phyloP scores from a whole-genome alignment of 2,888 invertebrate genomes.

The Eretmocerus hayati region DNA sequence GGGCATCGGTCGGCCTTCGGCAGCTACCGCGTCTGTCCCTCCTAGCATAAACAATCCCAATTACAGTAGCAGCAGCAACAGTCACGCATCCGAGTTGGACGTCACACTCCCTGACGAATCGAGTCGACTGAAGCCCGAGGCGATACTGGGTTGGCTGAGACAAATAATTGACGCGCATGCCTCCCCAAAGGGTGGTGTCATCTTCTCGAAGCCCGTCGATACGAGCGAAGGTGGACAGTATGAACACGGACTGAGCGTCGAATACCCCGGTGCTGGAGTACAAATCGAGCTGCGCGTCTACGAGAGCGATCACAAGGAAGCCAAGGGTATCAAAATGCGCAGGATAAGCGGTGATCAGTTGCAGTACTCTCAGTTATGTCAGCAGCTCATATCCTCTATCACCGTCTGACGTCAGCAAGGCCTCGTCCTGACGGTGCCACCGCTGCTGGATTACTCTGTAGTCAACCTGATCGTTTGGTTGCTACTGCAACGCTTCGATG shows the following conservation, averaged over 20 bases:
- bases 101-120: constrained; percentile 74
- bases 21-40: constrained; percentile 38
- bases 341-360: constrained; percentile 82
- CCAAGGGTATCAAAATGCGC: constrained; percentile 76
- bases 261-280: constrained; percentile 76
- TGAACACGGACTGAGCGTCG: constrained; percentile 60
- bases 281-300: constrained; percentile 79
- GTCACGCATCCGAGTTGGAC: constrained; percentile 58
- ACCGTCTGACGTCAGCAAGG: constrained; percentile 55
- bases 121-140: constrained; percentile 69
- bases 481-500: too few species aligned
- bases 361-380: constrained; percentile 81
- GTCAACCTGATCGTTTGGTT: too few species aligned
- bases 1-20: constrained; percentile 57
- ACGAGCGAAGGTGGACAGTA: too few species aligned
- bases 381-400: constrained; percentile 80
- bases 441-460: too few species aligned
- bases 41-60: too few species aligned
- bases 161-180: constrained; percentile 72
- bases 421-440: too few species aligned
- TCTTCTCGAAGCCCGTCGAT: constrained; percentile 49
- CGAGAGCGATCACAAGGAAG: constrained; percentile 64
- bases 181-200: constrained; percentile 59
- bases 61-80: too few species aligned
- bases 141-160: constrained; percentile 73